Conservation (phyloP, 1,140 invertebrate species). For the Ips nitidus region DNA sequence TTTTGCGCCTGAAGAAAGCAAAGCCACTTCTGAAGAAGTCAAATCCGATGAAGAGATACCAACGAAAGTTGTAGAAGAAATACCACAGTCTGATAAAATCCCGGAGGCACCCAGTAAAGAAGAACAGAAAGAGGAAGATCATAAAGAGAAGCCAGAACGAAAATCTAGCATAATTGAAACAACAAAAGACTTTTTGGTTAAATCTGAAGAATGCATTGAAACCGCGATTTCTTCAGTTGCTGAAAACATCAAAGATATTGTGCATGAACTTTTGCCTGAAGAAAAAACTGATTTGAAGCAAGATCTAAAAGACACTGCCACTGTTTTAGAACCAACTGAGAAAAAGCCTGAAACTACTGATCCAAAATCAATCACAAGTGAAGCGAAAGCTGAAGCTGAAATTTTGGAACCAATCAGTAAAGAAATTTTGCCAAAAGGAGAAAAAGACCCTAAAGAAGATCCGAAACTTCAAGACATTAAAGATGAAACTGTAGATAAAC, state of each 20-base stretch:
- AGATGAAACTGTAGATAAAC: background rate
- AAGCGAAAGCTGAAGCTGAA: background rate
- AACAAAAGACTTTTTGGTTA: slow-evolving; percentile 7
- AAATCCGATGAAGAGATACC: background rate
- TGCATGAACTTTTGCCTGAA: background rate
- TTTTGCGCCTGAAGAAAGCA: background rate
- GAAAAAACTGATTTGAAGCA: background rate
- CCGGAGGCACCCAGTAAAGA: too few relatives aligned
- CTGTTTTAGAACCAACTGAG: background rate
- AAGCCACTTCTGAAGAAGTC: too few relatives aligned
- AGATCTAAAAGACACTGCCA: background rate
- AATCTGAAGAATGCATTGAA: slow-evolving; percentile 15
- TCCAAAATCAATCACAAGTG: background rate
- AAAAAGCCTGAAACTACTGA: background rate
- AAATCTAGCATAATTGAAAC: slow-evolving; percentile 4
- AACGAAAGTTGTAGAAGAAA: too few relatives aligned
- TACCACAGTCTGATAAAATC: too few relatives aligned
- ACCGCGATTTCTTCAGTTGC: background rate
- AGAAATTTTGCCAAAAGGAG: background rate
- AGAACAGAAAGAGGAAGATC: background rate
- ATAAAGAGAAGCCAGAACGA: background rate
- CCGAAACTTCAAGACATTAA: background rate
- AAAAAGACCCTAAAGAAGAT: background rate
- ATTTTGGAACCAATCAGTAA: background rate
- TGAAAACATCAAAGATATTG: background rate